Conservation (phyloP, 2,888 invertebrate genomes). For the Meghimatium bilineatum region DNA sequence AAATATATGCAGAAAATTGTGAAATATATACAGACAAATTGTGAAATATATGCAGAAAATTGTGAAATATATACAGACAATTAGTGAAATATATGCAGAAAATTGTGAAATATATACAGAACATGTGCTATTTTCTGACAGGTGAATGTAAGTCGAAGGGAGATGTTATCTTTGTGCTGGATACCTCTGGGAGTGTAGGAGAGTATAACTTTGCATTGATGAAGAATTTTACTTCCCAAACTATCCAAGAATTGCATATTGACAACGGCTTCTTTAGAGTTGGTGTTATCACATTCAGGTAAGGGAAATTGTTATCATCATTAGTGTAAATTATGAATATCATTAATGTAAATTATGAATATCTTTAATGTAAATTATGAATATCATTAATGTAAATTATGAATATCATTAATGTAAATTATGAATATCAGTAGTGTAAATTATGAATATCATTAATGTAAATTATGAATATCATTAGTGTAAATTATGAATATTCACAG, state of each 20-base stretch:
- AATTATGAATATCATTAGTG: background rate
- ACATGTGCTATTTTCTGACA: background rate
- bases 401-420: no score
- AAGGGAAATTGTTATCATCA: background rate
- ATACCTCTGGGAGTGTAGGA: conserved; percentile 74
- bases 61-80: no score
- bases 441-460: background rate
- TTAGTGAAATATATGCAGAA: no score
- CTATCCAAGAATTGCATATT: conserved; percentile 67
- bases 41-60: no score
- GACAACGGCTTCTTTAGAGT: conserved; percentile 69
- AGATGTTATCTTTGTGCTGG: conserved; percentile 73
- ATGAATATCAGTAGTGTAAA: background rate
- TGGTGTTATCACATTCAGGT: conserved; percentile 68
- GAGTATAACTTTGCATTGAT: conserved; percentile 68
- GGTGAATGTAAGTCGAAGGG: conserved; percentile 63
- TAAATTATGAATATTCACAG: background rate
- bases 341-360: background rate
- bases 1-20: no score
- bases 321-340: background rate
- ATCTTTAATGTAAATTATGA: no score
- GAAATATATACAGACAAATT: no score
- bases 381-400: background rate
- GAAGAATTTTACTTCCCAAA: conserved; percentile 66
- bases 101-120: no score